Base-by-base conservation (phyloP, 2,888 invertebrate species). In the Malthinus seriepunctatus region DNA sequence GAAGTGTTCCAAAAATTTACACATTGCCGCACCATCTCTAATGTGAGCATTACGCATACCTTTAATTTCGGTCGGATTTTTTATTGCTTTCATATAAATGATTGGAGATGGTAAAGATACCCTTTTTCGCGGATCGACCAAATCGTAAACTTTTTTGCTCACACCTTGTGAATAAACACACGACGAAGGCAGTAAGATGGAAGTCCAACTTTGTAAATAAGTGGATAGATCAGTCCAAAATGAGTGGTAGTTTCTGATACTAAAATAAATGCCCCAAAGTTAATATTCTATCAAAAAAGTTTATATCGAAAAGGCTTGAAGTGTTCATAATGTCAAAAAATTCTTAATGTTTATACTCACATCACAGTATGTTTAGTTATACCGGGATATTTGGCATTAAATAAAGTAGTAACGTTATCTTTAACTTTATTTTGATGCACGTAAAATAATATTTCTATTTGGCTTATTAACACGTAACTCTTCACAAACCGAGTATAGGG, bases 21-120 rank as follows among this genome's bases (percentile, higher is more conserved):
- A 93, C 80, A 96, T 87, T 0, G 94, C 95, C 0, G 89, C 90
- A 0, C 91, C 95, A 78, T 98, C 97, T 50, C 90, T 83, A 51
- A 96, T 80, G 74, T 96, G 95, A 0, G 95, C 91, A 48, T 81
- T 84, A 65, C 86, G 84, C 94, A 96, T 95, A 46, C 94, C 94
- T 51, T 83, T 81, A 14, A 86, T 85, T 78, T 95, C 95, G 0
- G 86, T 83, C 0, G 81, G 78, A 73, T 95, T 97, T 79, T 98
- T 98, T 66, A 89, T 85, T 0, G 95, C 93, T 74, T 95, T 95
- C 80, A 95, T 81, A 58, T 86, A 84, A 49, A 94, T 88, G 33
- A 97, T 88, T 0, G 95, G 95, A 0, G 95, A 95, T 3, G 88
- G 81, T 57, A 82, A 82, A 62, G 84, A 81, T 35, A 88, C 70